Evolutionary conservation across 2,797 vertebrate genomes (phyloP).

Genomic region (Fistularia tabacaria): DNA sequence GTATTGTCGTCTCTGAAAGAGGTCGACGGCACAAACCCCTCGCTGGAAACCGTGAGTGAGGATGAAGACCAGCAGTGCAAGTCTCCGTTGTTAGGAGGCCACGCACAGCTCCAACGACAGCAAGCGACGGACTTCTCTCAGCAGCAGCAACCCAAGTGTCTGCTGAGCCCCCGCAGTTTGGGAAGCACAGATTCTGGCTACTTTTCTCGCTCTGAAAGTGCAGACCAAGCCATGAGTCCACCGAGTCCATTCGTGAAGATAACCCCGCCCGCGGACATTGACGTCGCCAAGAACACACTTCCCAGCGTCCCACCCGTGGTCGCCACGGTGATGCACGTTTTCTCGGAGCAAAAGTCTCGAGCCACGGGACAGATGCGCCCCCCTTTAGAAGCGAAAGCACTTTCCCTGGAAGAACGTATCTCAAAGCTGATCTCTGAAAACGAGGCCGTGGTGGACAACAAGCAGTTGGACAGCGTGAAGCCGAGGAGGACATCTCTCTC

Average conservation of each 20-base stretch:
- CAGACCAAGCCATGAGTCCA: slow-evolving; percentile 93
- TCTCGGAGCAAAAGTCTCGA: slow-evolving; percentile 75
- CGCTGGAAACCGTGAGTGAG: slow-evolving; percentile 70
- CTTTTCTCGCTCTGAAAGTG: slow-evolving; percentile 96
- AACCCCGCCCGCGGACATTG: slow-evolving; percentile 79
- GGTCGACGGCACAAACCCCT: slow-evolving; percentile 73
- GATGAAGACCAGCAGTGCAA: slow-evolving; percentile 83
- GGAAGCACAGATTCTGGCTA: slow-evolving; percentile 98
- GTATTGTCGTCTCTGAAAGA: slow-evolving; percentile 79
- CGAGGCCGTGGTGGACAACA: slow-evolving; percentile 96
- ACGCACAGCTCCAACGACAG: slow-evolving; percentile 93
- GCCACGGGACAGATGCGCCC: slow-evolving; percentile 85
- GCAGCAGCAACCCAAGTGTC: slow-evolving; percentile 89
- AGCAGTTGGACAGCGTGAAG: slow-evolving; percentile 98
- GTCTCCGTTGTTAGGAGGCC: slow-evolving; percentile 70
- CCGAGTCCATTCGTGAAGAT: slow-evolving; percentile 89
- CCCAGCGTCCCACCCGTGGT: slow-evolving; percentile 66
- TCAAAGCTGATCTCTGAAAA: slow-evolving; percentile 98
- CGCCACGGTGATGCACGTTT: slow-evolving; percentile 75
- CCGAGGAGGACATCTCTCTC: slow-evolving; percentile 96
- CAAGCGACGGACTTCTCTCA: slow-evolving; percentile 94
- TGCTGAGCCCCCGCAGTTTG: slow-evolving; percentile 92
- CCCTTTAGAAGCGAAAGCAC: slow-evolving; percentile 87
- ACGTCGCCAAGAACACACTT: slow-evolving; percentile 74
- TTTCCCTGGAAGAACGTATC: slow-evolving; percentile 95